Evolutionary conservation across 1,140 invertebrate species (phyloP), one percentile per base, ranked within the genome.

Genomic region (Hylaeus volcanicus): DNA sequence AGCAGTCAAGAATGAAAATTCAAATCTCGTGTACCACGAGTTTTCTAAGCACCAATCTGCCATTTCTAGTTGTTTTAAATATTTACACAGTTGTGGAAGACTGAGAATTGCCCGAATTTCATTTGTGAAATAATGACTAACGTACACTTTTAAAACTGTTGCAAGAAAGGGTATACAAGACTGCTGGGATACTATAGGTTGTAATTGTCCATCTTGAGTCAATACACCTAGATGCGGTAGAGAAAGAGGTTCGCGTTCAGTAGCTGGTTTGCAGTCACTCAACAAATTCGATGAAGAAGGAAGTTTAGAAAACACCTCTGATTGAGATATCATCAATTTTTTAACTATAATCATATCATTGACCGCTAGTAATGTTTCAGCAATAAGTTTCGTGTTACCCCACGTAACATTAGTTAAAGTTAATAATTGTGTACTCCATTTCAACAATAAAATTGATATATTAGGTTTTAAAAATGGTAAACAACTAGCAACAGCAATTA

Each of bases 21-120:
- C 93, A 0, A 82, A 69, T 55, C 92, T 88, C 9, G 91, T 91
- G 51, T 90, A 93, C 92, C 92, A 93, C 0, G 91, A 93, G 71
- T 65, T 86, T 65, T 91, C 89, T 9, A 93, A 81, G 15, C 82
- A 86, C 93, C 93, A 93, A 0, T 90, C 83, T 6, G 65, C 61
- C 58, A 74, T 84, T 26, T 85, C 83, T 1, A 93, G 64, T 71
- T 86, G 87, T 39, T 65, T 48, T 6, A 93, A 55, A 72, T 93
- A 93, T 45, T 85, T 90, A n/a, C 65, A 2, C 12, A 93, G 64
- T 26, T 89, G 79, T 26, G 84, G 9, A 6, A 86, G 86, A 5
- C 74, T 71, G 6, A 92, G 15, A 39, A 92, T 76, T 39, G 41
- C 60, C 4, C 79, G 53, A 15, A 92, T 83, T 55, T 90, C 89